phyloP scores from a whole-genome alignment of 2,113 vertebrate genomes.

The Haliaeetus leucogaster region DNA sequence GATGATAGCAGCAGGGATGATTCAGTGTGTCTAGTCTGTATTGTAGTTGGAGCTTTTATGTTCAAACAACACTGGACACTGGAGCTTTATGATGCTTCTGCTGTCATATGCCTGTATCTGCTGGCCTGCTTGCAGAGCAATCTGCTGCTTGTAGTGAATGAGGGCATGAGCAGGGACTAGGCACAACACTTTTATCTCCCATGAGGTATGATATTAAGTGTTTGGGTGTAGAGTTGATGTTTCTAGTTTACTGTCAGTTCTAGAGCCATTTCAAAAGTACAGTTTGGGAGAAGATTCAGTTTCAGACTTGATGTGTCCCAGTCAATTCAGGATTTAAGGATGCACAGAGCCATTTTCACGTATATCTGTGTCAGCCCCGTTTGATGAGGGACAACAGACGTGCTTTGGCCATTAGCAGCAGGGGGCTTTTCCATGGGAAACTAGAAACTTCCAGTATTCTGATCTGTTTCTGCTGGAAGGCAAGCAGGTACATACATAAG shows the following conservation, averaged over 20 bases:
- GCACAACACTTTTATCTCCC: background rate
- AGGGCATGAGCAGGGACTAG: background rate
- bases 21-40: background rate
- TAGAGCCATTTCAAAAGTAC: background rate
- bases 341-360: background rate
- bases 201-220: background rate
- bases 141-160: background rate
- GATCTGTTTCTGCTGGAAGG: background rate
- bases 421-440: background rate
- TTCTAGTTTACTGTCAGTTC: background rate
- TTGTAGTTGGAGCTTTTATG: background rate
- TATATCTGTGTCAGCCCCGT: background rate
- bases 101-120: background rate
- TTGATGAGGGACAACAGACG: background rate
- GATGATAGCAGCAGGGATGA: background rate
- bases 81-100: background rate
- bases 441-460: background rate
- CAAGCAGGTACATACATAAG: accelerated
- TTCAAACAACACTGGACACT: background rate
- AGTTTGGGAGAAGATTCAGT: background rate
- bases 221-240: background rate
- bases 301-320: background rate
- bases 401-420: background rate
- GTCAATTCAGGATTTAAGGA: background rate
- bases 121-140: background rate